Evolutionary conservation across 2,113 vertebrate species (phyloP).

Genomic region (Eulemur macaco): DNA sequence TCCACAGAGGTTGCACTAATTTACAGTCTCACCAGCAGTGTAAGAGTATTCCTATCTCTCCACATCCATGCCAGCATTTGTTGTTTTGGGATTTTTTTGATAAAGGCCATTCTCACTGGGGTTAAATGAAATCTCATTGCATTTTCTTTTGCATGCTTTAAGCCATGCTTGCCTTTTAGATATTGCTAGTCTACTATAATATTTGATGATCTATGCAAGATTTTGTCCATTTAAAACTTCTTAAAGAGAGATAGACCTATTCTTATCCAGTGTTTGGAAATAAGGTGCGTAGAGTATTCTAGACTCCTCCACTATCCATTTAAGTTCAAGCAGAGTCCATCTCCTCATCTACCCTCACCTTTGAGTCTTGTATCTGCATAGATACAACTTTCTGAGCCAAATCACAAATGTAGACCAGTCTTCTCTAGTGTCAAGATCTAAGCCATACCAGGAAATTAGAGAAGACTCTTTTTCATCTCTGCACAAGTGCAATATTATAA

Average conservation of each 20-base stretch:
- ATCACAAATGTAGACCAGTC: background rate
- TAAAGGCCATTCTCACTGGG: too few relatives aligned
- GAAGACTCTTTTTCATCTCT: background rate
- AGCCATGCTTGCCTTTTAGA: background rate
- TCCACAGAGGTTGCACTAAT: too few relatives aligned
- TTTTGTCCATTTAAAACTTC: constrained; percentile 2
- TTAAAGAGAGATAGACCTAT: background rate
- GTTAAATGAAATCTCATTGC: too few relatives aligned
- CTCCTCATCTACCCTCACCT: background rate
- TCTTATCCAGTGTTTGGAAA: background rate
- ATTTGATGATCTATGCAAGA: background rate
- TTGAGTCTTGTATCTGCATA: background rate
- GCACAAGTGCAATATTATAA: background rate
- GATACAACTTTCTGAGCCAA: background rate
- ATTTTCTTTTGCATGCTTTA: background rate
- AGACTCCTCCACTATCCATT: background rate
- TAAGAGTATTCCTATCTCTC: too few relatives aligned
- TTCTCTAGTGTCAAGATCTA: background rate
- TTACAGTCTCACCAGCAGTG: too few relatives aligned
- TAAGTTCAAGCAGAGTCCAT: background rate
- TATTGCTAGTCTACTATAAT: background rate
- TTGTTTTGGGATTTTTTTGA: too few relatives aligned
- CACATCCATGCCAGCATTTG: too few relatives aligned
- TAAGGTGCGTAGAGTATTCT: background rate
- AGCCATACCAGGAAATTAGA: background rate